phyloP scores from a whole-genome alignment of 2,113 vertebrate species.

The Tragelaphus buxtoni region DNA sequence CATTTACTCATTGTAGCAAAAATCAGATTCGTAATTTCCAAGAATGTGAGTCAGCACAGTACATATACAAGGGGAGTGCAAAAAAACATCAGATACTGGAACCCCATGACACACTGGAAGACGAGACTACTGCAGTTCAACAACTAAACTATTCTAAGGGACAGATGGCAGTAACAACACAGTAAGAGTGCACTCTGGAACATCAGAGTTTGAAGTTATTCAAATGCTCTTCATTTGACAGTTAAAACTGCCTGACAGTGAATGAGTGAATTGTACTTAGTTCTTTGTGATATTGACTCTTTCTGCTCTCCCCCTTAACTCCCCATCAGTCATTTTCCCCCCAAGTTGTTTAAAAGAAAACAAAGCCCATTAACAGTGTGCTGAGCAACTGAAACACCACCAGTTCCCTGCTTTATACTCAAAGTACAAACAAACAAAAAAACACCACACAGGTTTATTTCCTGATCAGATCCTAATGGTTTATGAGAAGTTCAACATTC shows the following conservation, averaged over 20 bases:
- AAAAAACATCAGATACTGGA: not conserved
- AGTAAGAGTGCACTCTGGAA: not conserved
- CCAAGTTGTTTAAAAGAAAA: not conserved
- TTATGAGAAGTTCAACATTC: not conserved
- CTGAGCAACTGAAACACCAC: not conserved
- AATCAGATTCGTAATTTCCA: not conserved
- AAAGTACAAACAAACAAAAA: not conserved
- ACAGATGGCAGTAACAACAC: not conserved
- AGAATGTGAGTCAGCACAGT: not conserved
- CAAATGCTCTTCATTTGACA: not conserved
- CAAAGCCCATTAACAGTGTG: not conserved
- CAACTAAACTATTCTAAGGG: not conserved
- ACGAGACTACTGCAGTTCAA: rapidly evolving
- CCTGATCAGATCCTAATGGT: not conserved
- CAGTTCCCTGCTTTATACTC: not conserved
- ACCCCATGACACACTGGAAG: not conserved
- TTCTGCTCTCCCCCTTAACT: not conserved
- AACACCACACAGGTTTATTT: not conserved
- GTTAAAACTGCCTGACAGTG: not conserved
- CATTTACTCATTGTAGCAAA: not conserved
- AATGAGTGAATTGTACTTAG: not conserved
- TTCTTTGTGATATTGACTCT: not conserved
- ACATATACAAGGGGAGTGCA: not conserved
- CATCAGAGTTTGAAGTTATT: not conserved
- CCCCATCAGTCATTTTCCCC: not conserved